Conservation (phyloP, 2,113 vertebrate genomes). For the Synodontis membranacea region DNA sequence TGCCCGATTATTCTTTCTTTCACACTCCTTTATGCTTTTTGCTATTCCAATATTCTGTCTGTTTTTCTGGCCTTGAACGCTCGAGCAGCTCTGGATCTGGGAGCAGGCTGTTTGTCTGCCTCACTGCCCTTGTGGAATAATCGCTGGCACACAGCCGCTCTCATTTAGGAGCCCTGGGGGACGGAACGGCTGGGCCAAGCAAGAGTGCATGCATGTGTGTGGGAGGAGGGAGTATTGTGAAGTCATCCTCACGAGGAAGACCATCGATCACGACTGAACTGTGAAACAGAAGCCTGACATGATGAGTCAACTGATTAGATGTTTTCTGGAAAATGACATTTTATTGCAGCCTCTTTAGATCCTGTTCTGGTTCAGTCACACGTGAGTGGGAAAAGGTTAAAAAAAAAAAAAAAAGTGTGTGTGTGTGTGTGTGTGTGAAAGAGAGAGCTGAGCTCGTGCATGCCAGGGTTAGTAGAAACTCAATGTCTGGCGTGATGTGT, state of each 20-base stretch:
- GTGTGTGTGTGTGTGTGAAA: neutral
- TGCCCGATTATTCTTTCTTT: constrained; percentile 58
- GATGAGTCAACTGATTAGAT: constrained; percentile 34
- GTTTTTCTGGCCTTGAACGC: constrained; percentile 37
- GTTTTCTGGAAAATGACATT: constrained; percentile 2
- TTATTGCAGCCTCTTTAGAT: neutral
- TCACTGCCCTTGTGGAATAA: constrained; percentile 73
- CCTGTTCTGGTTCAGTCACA: neutral
- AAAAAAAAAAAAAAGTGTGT: neutral
- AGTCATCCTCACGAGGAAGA: constrained; percentile 47
- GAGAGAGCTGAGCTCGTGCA: neutral
- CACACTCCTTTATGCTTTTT: neutral
- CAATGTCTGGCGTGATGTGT: neutral
- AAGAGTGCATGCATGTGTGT: constrained; percentile 3
- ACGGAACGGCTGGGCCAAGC: constrained; percentile 13
- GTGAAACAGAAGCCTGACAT: constrained; percentile 1
- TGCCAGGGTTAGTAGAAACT: neutral
- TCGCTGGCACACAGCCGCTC: constrained; percentile 61
- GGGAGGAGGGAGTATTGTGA: constrained; percentile 37
- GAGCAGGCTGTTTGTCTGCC: constrained; percentile 65
- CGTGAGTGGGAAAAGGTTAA: neutral
- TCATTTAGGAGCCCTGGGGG: constrained; percentile 57
- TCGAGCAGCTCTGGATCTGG: constrained; percentile 49
- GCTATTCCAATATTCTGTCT: constrained; percentile 8
- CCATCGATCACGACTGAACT: constrained; percentile 47